Evolutionary conservation across 2,113 vertebrate species (phyloP).

Genomic region (Holacanthus passer): DNA sequence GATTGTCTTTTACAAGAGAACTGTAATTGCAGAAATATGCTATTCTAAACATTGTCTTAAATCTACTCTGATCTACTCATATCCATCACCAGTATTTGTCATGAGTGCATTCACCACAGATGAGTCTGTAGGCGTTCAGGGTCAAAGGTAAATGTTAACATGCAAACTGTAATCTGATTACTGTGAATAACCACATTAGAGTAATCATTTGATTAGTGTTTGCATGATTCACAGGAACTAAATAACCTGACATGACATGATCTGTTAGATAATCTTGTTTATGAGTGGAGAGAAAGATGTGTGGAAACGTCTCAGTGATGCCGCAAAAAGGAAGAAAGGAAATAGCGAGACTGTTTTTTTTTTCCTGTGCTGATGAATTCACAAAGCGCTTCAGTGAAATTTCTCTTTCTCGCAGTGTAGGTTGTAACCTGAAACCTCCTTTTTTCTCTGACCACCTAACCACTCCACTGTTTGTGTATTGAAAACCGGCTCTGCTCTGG

Average conservation of each 20-base stretch:
- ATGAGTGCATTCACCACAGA: neutral
- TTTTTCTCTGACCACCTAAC: neutral
- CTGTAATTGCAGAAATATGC: neutral
- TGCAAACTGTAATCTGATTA: constrained; percentile 18
- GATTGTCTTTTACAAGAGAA: neutral
- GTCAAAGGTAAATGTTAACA: constrained; percentile 8
- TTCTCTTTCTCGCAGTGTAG: neutral
- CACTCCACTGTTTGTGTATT: constrained; percentile 1
- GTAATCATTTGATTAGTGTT: constrained; percentile 15
- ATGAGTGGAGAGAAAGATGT: neutral
- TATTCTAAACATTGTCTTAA: neutral
- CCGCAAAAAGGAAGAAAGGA: neutral
- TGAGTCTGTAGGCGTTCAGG: neutral
- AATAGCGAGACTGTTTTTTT: neutral
- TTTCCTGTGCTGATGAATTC: neutral
- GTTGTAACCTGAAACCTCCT: constrained; percentile 17
- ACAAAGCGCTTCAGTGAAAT: neutral
- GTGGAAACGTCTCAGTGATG: neutral
- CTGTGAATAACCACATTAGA: neutral
- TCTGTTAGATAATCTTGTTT: constrained; percentile 1
- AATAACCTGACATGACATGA: constrained; percentile 7
- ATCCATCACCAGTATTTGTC: neutral
- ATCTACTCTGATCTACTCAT: neutral
- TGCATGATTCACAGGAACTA: constrained; percentile 6
- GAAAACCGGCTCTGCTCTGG: neutral